phyloP scores from a whole-genome alignment of 2,113 vertebrate genomes.

The Sceloporus undulatus region DNA sequence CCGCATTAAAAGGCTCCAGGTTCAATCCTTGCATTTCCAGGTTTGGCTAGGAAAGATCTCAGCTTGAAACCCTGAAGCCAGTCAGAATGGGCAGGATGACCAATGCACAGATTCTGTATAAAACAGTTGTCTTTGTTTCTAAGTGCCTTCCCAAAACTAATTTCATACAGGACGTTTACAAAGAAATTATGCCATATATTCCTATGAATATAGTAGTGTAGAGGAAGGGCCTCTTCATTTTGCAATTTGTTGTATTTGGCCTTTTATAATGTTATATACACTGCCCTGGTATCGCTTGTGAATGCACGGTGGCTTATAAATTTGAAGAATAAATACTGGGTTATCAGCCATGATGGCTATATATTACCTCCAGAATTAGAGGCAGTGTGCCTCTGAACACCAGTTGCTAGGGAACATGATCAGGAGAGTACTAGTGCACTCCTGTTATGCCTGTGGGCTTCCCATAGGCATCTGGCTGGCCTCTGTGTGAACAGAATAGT shows the following conservation, averaged over 20 bases:
- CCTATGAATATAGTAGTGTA: background rate
- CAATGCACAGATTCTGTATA: background rate
- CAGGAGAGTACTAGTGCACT: background rate
- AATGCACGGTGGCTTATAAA: no score
- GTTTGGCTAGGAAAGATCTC: background rate
- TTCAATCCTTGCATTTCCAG: background rate
- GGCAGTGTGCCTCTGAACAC: background rate
- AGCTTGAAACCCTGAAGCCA: background rate
- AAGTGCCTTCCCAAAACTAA: background rate
- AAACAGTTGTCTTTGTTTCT: background rate
- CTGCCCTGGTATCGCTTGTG: no score
- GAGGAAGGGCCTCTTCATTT: background rate
- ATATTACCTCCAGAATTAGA: background rate
- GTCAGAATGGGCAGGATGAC: background rate
- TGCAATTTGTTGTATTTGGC: background rate
- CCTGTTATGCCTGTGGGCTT: background rate
- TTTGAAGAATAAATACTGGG: background rate
- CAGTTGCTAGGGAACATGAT: background rate
- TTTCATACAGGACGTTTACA: background rate
- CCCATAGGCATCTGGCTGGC: background rate
- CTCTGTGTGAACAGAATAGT: background rate
- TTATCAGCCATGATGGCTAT: background rate
- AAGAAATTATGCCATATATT: background rate
- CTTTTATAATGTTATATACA: background rate
- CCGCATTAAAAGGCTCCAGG: background rate